phyloP scores from a whole-genome alignment of 2,797 vertebrate genomes.

The Hybognathus amarus region DNA sequence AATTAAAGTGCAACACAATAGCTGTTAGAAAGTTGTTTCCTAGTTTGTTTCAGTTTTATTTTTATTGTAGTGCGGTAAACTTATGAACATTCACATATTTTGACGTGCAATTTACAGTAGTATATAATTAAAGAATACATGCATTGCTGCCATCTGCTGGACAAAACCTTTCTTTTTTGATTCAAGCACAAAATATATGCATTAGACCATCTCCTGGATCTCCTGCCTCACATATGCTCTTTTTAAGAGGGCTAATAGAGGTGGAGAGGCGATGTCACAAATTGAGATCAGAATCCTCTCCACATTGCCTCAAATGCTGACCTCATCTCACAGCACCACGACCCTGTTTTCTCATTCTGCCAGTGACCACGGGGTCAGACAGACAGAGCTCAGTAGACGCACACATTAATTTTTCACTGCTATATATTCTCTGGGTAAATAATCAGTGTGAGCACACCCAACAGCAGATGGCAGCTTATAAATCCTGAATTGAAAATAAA shows the following conservation, averaged over 20 bases:
- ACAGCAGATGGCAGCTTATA: slow-evolving; percentile 71
- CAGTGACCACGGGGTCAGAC: slow-evolving; percentile 72
- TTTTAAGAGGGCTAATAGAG: slow-evolving; percentile 59
- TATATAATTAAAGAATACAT: neutral
- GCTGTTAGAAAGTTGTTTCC: neutral
- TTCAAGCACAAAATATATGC: neutral
- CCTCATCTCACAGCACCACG: slow-evolving; percentile 71
- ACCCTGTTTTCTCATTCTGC: slow-evolving; percentile 72
- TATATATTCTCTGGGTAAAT: slow-evolving; percentile 79
- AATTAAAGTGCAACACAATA: too few species aligned
- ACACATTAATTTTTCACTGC: slow-evolving; percentile 76
- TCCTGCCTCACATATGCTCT: slow-evolving; percentile 58
- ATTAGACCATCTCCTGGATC: slow-evolving; percentile 31
- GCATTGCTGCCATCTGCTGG: slow-evolving; percentile 32
- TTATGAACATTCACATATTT: neutral
- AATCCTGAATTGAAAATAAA: slow-evolving; percentile 76
- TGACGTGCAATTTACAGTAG: neutral
- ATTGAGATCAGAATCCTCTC: slow-evolving; percentile 60
- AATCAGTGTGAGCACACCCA: slow-evolving; percentile 67
- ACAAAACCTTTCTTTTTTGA: neutral
- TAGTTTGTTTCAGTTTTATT: neutral
- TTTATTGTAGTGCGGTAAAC: neutral
- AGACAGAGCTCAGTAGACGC: slow-evolving; percentile 58
- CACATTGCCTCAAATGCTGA: slow-evolving; percentile 62
- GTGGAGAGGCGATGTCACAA: slow-evolving; percentile 63